Conservation (phyloP, 1,140 invertebrate species). For the Magallana ariakensis region DNA sequence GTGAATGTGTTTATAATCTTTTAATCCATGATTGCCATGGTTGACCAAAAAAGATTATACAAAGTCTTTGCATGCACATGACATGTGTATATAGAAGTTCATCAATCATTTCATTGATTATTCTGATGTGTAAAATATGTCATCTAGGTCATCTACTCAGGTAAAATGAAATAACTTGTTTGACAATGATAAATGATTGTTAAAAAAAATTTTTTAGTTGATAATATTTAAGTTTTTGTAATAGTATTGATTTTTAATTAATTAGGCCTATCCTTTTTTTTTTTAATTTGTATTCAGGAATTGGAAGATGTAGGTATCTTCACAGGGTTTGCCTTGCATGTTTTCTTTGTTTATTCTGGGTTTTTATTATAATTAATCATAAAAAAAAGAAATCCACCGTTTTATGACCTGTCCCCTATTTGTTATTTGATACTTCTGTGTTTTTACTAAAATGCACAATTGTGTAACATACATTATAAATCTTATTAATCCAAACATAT, state of each 20-base stretch:
- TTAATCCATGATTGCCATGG: slow-evolving; percentile 26
- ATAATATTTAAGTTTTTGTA: not conserved
- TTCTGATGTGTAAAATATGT: not conserved
- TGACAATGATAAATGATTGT: not conserved
- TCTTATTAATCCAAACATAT: not conserved
- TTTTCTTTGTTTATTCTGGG: not conserved
- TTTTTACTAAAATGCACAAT: not conserved
- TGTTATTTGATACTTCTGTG: no score
- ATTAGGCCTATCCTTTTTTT: not conserved
- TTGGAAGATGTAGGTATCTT: slow-evolving; percentile 18
- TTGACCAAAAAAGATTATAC: not conserved
- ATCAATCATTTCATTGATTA: no score
- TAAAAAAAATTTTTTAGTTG: not conserved
- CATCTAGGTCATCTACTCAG: not conserved
- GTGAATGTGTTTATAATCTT: not conserved
- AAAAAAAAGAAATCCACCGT: not conserved
- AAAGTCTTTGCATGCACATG: no score
- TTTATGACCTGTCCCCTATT: no score
- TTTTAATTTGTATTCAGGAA: not conserved
- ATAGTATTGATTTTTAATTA: not conserved
- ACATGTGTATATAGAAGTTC: no score
- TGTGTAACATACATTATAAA: not conserved
- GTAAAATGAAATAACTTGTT: not conserved
- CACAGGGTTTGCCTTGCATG: slow-evolving; percentile 17
- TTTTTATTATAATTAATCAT: not conserved